A percentile compares a stretch with the other conserved stretches of the same genome.
phyloP scores from a whole-genome alignment of 2,113 vertebrate genomes.

The Peromyscus polionotus region DNA sequence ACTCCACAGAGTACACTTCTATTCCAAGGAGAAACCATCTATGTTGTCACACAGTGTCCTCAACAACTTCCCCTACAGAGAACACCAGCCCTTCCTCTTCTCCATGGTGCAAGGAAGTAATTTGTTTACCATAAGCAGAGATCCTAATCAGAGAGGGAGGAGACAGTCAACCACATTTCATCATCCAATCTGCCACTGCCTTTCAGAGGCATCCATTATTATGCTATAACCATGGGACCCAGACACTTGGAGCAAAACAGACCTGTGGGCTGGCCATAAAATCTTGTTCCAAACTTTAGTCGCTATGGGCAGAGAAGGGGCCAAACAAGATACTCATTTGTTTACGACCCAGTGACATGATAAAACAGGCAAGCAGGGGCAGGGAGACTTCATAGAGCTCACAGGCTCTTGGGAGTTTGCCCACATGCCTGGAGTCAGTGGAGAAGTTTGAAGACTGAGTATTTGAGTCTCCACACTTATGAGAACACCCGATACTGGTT shows the following conservation, averaged over 20 bases:
- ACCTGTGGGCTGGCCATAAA: not conserved
- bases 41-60: not conserved
- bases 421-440: not conserved
- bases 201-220: conserved; percentile 58
- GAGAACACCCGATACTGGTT: not conserved
- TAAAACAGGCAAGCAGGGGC: conserved; percentile 46
- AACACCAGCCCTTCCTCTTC: not conserved
- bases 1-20: not conserved
- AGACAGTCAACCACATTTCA: conserved; percentile 55
- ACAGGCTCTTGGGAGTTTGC: not conserved
- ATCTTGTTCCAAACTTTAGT: conserved; percentile 64
- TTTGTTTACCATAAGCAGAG: conserved; percentile 71
- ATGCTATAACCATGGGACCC: conserved; percentile 74
- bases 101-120: conserved; percentile 69
- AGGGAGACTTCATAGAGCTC: conserved; percentile 13
- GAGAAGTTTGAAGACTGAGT: not conserved
- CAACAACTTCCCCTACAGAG: not conserved
- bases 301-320: conserved; percentile 27
- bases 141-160: conserved; percentile 61
- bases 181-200: conserved; percentile 65
- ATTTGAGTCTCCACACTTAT: not conserved
- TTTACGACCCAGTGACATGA: conserved; percentile 41
- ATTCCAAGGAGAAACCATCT: conserved; percentile 21
- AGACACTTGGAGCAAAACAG: conserved; percentile 69
- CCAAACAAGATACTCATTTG: conserved; percentile 61